Evolutionary conservation across 2,797 vertebrate genomes (phyloP).

Genomic region (Chelon auratus): DNA sequence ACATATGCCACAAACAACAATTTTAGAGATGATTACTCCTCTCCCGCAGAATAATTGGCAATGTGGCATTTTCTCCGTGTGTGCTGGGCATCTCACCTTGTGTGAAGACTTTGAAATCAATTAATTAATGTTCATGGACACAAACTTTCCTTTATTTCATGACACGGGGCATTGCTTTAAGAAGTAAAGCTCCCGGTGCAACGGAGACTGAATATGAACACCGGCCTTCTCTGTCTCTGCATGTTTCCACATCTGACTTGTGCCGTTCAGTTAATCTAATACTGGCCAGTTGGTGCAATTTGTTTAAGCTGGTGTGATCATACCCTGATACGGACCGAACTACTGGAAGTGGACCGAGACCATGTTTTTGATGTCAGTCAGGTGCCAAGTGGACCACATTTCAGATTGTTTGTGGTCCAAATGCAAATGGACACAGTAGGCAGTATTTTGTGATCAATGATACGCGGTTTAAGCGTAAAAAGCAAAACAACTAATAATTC

Average conservation of each 20-base stretch:
- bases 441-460: background rate
- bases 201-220: no score
- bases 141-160: no score
- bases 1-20: constrained; percentile 51
- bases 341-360: background rate
- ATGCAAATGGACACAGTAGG: background rate
- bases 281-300: background rate
- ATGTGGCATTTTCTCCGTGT: constrained; percentile 10
- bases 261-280: background rate
- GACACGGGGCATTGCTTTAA: no score
- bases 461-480: background rate
- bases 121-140: no score
- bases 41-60: constrained; percentile 45
- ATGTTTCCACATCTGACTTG: no score
- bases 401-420: background rate
- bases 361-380: background rate
- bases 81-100: background rate
- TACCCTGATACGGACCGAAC: background rate
- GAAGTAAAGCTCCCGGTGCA: no score
- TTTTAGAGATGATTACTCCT: constrained; percentile 56
- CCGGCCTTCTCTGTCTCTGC: no score
- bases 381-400: background rate
- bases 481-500: background rate
- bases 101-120: background rate
- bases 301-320: background rate